phyloP scores from a whole-genome alignment of 2,888 invertebrate genomes.

The Sarcophaga variegata region DNA sequence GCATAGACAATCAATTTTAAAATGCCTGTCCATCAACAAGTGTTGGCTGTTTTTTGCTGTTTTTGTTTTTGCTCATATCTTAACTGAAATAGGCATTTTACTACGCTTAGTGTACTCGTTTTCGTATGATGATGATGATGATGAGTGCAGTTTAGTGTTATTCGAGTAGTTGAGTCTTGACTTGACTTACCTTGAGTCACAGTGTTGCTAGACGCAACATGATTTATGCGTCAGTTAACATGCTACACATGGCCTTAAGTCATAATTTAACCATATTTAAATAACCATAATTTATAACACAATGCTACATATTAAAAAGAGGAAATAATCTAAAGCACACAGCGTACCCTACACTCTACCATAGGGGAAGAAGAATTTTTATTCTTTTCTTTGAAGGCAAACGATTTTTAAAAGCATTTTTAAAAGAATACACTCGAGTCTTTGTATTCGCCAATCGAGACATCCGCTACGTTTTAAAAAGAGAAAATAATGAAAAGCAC shows the following conservation, averaged over 20 bases:
- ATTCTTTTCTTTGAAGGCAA: too few species aligned
- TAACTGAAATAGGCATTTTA: background rate
- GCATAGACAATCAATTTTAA: slow-evolving; percentile 66
- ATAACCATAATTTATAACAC: slow-evolving; percentile 54
- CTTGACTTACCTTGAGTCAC: too few species aligned
- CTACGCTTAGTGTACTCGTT: too few species aligned
- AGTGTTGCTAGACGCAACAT: slow-evolving; percentile 3
- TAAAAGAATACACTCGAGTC: too few species aligned
- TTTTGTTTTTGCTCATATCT: background rate
- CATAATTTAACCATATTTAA: slow-evolving; percentile 51
- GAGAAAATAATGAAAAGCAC: too few species aligned
- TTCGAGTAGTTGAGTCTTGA: background rate
- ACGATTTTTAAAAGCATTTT: too few species aligned
- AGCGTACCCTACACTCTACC: background rate
- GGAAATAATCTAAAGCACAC: background rate
- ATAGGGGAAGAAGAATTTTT: too few species aligned
- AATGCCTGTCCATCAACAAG: slow-evolving; percentile 66
- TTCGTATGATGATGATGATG: too few species aligned
- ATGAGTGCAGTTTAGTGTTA: too few species aligned
- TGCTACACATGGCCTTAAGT: slow-evolving; percentile 63
- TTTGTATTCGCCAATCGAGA: too few species aligned
- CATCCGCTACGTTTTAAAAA: background rate
- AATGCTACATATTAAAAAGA: background rate
- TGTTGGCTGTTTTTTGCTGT: background rate
- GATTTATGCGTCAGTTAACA: slow-evolving; percentile 61